A percentile compares a stretch with the other conserved stretches of the same genome.
Evolutionary conservation across 37 sponge, comb jelly and placozoan genomes (phyloP).

Genomic region (Theonella swinhoei): DNA sequence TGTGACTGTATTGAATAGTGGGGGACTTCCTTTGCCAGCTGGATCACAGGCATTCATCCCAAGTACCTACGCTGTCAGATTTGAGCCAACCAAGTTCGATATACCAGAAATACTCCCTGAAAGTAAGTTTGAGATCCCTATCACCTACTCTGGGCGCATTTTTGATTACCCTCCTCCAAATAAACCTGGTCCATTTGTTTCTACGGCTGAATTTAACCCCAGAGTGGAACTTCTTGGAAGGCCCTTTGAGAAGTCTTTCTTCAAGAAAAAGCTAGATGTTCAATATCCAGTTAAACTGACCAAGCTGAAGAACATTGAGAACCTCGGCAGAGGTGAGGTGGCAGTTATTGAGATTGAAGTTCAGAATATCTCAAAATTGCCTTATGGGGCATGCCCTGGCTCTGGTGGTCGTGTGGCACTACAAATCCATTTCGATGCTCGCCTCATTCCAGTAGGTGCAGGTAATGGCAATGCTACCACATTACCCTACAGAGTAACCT

Average conservation of each 20-base stretch:
- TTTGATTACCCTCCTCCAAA: conserved; percentile 88
- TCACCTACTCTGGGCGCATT: conserved; percentile 74
- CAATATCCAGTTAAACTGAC: conserved; percentile 83
- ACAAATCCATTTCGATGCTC: conserved; percentile 71
- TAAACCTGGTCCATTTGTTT: conserved; percentile 76
- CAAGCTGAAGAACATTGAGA: conserved; percentile 58
- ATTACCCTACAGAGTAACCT: conserved; percentile 68
- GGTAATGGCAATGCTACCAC: conserved; percentile 34
- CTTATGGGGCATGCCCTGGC: conserved; percentile 67
- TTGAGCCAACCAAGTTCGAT: conserved; percentile 62
- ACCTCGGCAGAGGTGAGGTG: conserved; percentile 77
- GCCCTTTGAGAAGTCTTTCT: conserved; percentile 70
- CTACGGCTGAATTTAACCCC: conserved; percentile 65
- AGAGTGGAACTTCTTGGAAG: conserved; percentile 69
- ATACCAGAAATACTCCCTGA: conserved; percentile 55
- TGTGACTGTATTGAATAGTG: conserved; percentile 53
- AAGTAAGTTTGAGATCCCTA: conserved; percentile 51
- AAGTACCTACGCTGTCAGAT: conserved; percentile 67
- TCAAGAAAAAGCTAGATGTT: conserved; percentile 62
- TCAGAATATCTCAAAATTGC: conserved; percentile 75
- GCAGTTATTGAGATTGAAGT: conserved; percentile 69
- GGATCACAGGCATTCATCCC: conserved; percentile 58
- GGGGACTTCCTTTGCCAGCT: conserved; percentile 70
- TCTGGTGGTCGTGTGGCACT: conserved; percentile 71
- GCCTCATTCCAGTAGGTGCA: conserved; percentile 72